Evolutionary conservation across 1,140 invertebrate genomes (phyloP).

Genomic region (Panulirus ornatus): DNA sequence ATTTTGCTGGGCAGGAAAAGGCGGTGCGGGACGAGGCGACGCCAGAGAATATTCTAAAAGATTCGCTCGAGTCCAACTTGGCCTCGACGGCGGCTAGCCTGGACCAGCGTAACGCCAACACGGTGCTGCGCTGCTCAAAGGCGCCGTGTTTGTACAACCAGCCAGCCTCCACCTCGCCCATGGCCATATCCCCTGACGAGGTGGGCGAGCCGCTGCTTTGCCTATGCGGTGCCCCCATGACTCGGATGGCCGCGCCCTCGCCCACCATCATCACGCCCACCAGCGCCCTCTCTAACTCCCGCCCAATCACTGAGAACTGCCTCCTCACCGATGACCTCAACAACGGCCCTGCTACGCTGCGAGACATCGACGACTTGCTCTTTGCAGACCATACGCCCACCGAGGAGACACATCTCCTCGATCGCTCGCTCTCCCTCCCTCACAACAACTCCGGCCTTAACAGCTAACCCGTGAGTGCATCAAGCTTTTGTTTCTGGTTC

Average conservation of each 20-base stretch:
- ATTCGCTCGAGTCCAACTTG: conserved; percentile 70
- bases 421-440: conserved; percentile 51
- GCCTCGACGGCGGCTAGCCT: conserved; percentile 74
- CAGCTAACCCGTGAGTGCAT: conserved; percentile 63
- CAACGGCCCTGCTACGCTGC: conserved; percentile 72
- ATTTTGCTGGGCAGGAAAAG: conserved; percentile 79
- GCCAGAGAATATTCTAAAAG: conserved; percentile 75
- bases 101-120: conserved; percentile 74
- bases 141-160: conserved; percentile 77
- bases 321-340: conserved; percentile 71
- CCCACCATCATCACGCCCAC: conserved; percentile 71
- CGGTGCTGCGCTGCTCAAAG: conserved; percentile 74
- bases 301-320: conserved; percentile 66
- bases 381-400: conserved; percentile 80
- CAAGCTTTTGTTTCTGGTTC: too few relatives aligned
- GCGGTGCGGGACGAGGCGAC: conserved; percentile 79
- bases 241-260: conserved; percentile 70
- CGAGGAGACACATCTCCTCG: conserved; percentile 80
- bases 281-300: conserved; percentile 35
- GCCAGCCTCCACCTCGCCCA: conserved; percentile 68
- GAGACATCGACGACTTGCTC: conserved; percentile 76
- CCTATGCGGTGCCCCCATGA: conserved; percentile 76
- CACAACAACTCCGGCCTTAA: conserved; percentile 68
- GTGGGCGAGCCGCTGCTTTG: conserved; percentile 68
- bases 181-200: conserved; percentile 67